Conservation (phyloP, 2,797 vertebrate genomes). For the Poecilia picta region DNA sequence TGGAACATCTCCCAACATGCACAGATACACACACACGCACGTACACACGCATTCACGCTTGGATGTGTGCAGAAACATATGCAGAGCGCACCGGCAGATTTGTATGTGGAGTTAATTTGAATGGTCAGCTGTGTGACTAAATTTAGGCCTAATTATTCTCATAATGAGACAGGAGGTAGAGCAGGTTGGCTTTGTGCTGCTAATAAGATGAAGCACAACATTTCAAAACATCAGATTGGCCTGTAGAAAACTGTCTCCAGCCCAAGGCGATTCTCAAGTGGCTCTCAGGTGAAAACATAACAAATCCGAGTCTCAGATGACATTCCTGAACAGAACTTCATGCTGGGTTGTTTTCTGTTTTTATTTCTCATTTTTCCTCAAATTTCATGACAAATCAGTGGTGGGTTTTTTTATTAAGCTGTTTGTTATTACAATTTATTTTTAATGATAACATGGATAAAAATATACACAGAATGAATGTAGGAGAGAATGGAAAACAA, state of each 20-base stretch:
- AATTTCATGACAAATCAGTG: neutral
- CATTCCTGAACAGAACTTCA: neutral
- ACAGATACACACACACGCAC: slow-evolving; percentile 23
- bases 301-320: neutral
- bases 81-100: slow-evolving; percentile 23
- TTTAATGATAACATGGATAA: neutral
- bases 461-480: neutral
- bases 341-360: neutral
- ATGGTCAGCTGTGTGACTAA: neutral
- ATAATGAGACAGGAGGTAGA: neutral
- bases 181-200: neutral
- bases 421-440: neutral
- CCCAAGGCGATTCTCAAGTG: neutral
- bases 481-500: slow-evolving; percentile 13
- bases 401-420: neutral
- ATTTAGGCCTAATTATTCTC: slow-evolving; percentile 11
- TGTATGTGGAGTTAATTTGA: slow-evolving; percentile 5
- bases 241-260: slow-evolving; percentile 1
- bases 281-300: neutral
- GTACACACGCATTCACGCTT: slow-evolving; percentile 11
- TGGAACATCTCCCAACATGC: slow-evolving; percentile 48
- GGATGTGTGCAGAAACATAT: slow-evolving; percentile 12
- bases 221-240: neutral
- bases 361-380: neutral
- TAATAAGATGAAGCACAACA: slow-evolving; percentile 1